Evolutionary conservation across 1,140 invertebrate genomes (phyloP).

Genomic region (Augochlora pura): DNA sequence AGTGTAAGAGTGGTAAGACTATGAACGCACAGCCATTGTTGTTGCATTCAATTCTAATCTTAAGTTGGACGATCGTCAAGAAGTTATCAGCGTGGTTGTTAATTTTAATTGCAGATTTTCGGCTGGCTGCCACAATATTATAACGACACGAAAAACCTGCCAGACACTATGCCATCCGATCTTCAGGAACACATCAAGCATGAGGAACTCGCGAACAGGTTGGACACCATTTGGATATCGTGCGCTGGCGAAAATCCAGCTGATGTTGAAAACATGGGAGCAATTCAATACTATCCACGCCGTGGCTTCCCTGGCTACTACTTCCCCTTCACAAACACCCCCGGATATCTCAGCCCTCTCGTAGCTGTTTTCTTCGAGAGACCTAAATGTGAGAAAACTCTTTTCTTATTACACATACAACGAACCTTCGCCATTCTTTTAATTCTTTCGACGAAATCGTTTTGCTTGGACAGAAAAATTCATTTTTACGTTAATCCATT

Average conservation of each 20-base stretch:
- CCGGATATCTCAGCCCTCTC: constrained; percentile 92
- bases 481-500: too few relatives aligned
- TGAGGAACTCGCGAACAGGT: constrained; percentile 73
- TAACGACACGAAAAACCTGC: constrained; percentile 86
- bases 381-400: constrained; percentile 85
- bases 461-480: too few relatives aligned
- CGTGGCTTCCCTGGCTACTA: constrained; percentile 89
- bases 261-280: constrained; percentile 93
- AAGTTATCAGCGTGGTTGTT: neutral
- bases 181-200: constrained; percentile 86
- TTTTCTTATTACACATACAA: neutral
- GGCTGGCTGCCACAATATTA: constrained; percentile 89
- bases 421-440: too few relatives aligned
- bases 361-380: constrained; percentile 93
- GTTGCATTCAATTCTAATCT: too few relatives aligned
- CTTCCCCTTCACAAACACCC: constrained; percentile 90
- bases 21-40: too few relatives aligned
- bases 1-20: too few relatives aligned
- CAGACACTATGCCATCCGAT: constrained; percentile 86
- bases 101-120: constrained; percentile 84
- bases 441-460: too few relatives aligned
- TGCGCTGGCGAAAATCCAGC: constrained; percentile 95
- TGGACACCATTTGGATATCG: constrained; percentile 90
- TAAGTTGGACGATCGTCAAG: neutral
- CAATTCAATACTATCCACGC: constrained; percentile 89